Evolutionary conservation across 30 jellyfish, hydroid and myxozoan genomes (phyloP), one percentile per base, ranked within the genome.

Genomic region (Haliclystus octoradiatus): DNA sequence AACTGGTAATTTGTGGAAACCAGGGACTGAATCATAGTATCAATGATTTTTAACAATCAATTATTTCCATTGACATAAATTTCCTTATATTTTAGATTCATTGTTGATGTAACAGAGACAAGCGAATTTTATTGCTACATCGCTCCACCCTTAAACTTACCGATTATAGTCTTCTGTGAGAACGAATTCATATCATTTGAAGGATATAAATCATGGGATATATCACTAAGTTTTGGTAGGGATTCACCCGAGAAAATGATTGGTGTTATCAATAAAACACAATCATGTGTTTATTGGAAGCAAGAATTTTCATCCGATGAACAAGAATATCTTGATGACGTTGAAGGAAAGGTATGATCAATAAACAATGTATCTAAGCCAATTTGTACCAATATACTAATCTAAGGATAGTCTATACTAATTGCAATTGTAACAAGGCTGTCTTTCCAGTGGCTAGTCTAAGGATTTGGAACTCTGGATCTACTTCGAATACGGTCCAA

Each of bases 91-190:
- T 40, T 5, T 19, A 40, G 57, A 19, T 19, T 40, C 19, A 40
- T 19, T 40, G 19, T 40, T 19, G 57, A 40, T 19, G 57, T 7
- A 5, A 5, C 19, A 7, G 57, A 40, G 19, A 40, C 14, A 40
- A 40, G 28, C 33, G 95, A 83, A 35, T 76, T 76, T 49, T 84
- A 84, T 62, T 71, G 68, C 75, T 84, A 84, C 34, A 76, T 84
- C 61, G 81, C 92, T 2, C 88, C 95, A 13, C 95, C 95, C 23
- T 73, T 84, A 28, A 88, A 88, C 13, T 76, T 65, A 32, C 49
- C 68, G 15, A 34, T 84, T 40, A 87, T 84, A 15, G 75, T 84
- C 33, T 84, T 84, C 57, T 19, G 14, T 40, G 57, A 40, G 14
- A 40, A 40, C 19, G 57, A 40, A 40, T 19, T 19, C 19, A 40